Base-by-base conservation (phyloP, 30 jellyfish, hydroid and myxozoan genomes). In the Phacellophora camtschatica region DNA sequence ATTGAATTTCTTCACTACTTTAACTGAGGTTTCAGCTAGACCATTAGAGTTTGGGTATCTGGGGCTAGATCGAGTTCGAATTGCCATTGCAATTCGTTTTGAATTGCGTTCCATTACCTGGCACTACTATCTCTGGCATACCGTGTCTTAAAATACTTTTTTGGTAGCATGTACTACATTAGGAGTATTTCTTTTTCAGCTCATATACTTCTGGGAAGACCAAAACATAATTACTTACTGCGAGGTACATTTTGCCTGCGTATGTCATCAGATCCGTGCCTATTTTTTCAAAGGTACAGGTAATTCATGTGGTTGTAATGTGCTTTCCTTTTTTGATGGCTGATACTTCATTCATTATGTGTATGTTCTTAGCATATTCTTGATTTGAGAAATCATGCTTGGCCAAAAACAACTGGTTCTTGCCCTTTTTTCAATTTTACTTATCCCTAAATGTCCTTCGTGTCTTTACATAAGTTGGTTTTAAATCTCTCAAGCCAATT, bases 91-190 rank as follows among this genome's bases (percentile, higher is more conserved):
- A 4, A 6, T 58, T n/a, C 4, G 77, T 46, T 3, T 57, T 49
- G 33, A 9, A 73, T 28, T 73, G 75, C 5, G 86, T 22, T 5
- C 86, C 75, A n/a, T 53, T 53, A 59, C 51, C 86, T 25, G 76
- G 27, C 5, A 15, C 29, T n/a, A 73, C 59, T 23, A 11, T 58
- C 6, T 46, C 64, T 24, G 87, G 76, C 11, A 54, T 28, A 6
- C 87, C 76, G 30, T 54, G 87, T 30, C 87, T 22, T 10, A 13
- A 53, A 55, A 74, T 12, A 36, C 42, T 16, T 28, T 33, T 30
- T 74, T 54, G 61, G 62, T 51, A 8, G 78, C 78, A 9, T 51
- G 29, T 2, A 74, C 33, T 18, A 31, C 77, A 13, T 34, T 23
- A 29, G 8, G 30, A 15, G 87, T 0, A 8, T 13, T 30, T 5